These are phyloP conservation scores for Yponomeuta evonymella DNA, from an alignment of 2,888 invertebrate genomes.

Conservation along the genomic window DNA sequence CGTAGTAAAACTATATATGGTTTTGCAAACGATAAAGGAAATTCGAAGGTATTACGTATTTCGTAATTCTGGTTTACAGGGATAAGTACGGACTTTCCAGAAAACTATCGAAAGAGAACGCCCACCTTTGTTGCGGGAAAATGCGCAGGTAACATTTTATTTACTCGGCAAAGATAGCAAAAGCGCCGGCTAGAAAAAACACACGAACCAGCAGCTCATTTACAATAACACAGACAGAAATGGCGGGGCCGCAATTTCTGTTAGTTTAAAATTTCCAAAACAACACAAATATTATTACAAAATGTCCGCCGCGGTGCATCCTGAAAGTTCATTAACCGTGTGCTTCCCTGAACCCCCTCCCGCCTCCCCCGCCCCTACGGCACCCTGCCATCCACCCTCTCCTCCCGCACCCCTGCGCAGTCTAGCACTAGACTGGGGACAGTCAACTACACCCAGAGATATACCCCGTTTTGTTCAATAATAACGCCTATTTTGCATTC, in stretches of 20 bases:
- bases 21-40: too few species aligned
- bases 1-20: too few species aligned
- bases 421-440: neutral
- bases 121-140: neutral
- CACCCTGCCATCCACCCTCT: conserved; percentile 4
- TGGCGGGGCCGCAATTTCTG: conserved; percentile 9
- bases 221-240: conserved; percentile 15
- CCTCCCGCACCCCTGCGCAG: neutral
- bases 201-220: neutral
- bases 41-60: too few species aligned
- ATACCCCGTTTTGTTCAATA: too few species aligned
- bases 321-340: conserved; percentile 61
- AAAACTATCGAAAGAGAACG: neutral
- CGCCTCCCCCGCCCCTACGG: conserved; percentile 1
- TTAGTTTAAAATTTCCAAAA: conserved; percentile 24
- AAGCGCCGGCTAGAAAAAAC: neutral
- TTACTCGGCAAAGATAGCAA: neutral
- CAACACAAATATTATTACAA: conserved; percentile 60
- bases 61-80: too few species aligned
- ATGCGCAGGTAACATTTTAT: neutral
- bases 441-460: too few species aligned
- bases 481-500: too few species aligned
- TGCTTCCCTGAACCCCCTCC: conserved; percentile 27
- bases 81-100: neutral
- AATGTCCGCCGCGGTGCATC: conserved; percentile 52